Evolutionary conservation across 2,113 vertebrate species (phyloP).

Genomic region (Scalopus aquaticus): DNA sequence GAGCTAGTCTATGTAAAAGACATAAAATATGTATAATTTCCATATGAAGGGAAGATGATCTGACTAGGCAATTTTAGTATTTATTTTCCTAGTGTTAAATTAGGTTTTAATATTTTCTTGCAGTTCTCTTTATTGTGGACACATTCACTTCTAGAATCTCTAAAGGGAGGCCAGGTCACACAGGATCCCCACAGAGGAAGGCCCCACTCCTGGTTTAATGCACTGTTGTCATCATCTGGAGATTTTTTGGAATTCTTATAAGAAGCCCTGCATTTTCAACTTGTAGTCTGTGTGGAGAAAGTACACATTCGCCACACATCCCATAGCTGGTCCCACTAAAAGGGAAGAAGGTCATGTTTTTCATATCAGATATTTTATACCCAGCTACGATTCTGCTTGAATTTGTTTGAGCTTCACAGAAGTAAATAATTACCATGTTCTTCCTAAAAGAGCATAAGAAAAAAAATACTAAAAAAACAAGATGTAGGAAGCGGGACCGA

Average conservation of each 20-base stretch:
- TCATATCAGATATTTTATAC: background rate
- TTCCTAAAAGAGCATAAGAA: background rate
- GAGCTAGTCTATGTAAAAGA: background rate
- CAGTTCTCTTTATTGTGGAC: background rate
- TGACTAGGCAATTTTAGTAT: background rate
- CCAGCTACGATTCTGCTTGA: background rate
- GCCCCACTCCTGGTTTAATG: background rate
- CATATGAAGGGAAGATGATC: background rate
- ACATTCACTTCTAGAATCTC: background rate
- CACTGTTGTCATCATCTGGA: background rate
- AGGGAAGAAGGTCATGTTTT: background rate
- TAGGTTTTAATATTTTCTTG: slow-evolving; percentile 2
- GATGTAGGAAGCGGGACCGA: background rate
- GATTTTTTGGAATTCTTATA: background rate
- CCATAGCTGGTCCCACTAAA: background rate
- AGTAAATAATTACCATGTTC: slow-evolving; percentile 39
- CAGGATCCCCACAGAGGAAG: too few species aligned
- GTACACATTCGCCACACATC: background rate
- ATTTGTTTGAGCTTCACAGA: background rate
- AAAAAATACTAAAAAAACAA: slow-evolving; percentile 8
- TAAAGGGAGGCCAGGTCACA: background rate
- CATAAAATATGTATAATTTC: background rate
- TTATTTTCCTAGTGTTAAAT: background rate
- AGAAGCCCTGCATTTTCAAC: background rate
- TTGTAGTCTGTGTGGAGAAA: background rate